Evolutionary conservation across 2,888 invertebrate species (phyloP), one percentile per base, ranked within the genome.

Genomic region (Fabriciana adippe): DNA sequence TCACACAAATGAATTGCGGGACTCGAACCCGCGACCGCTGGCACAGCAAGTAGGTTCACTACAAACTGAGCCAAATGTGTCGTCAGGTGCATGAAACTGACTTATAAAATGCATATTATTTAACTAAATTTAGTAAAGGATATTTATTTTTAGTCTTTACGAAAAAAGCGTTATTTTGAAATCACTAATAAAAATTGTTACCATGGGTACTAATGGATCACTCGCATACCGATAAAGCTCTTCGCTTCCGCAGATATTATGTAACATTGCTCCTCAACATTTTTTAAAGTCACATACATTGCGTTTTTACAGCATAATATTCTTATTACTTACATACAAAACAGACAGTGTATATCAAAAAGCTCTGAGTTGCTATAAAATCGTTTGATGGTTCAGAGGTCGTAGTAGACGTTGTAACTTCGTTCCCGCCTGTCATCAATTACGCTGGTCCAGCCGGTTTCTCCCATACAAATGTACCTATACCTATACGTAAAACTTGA

Each of bases 371-470:
- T 31, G n/a, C n/a, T 48, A 16, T 57, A 18, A 35, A 14, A 51
- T 56, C 51, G 60, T 64, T 8, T 6, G 13, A 61, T 21, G 50
- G 45, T 48, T 35, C 47, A n/a, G 62, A 47, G 45, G n/a, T 15
- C 50, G 31, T 70, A 55, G 65, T 64, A 67, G 66, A 69, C 13
- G 65, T 47, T 56, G 51, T 55, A 31, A 68, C 66, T 55, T 70
- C 73, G 73, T 76, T 78, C 76, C 69, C 74, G 74, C 76, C 76
- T 78, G 78, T 84, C 83, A 83, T 83, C 81, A 83, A 83, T 84
- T 84, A 84, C 73, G 75, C 79, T 80, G 83, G 84, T 80, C 79
- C 79, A 75, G 74, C 69, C 64, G 69, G 72, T 67, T 72, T 57
- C 35, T 60, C 54, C 71, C 62, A 61, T 70, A 67, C 65, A 66